Base-by-base conservation (phyloP, 2,113 vertebrate genomes). In the Megatriorchis doriae region DNA sequence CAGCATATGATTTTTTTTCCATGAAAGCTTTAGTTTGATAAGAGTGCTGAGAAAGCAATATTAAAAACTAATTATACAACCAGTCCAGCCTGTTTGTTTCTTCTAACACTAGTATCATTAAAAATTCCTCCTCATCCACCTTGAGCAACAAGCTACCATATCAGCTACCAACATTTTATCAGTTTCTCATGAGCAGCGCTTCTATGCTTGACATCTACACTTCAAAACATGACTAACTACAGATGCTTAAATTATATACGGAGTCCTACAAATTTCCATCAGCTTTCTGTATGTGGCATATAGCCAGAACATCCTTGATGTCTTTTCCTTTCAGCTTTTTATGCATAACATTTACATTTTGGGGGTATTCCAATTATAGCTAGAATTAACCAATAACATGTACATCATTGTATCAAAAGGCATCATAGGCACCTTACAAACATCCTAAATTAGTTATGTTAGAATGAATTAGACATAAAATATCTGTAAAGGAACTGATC, bases 381-480 rank as follows among this genome's bases (percentile, higher is more conserved):
- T 47, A 84, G 34, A 80, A 82, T 70, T 81, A 91, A 88, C 36
- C 40, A 87, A 81, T 18, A 91, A 38, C 19, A 62, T 5, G n/a
- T 81, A 77, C 53, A 87, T 17, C 65, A 77, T 42, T 77, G n/a
- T 62, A 96, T 66, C 93, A 85, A 88, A 88, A 82, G 21, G 45
- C 42, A 94, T 78, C 65, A 74, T 6, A 87, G 48, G 40, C 31
- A 94, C 13, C 23, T 61, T 62, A 86, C 10, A 85, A 93, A 90
- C 40, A 89, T 62, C 73, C 73, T 66, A 50, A 61, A 82, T 95
- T 93, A 97, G 91, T 87, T 91, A 38, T 66, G 83, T 97, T 97
- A 97, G 86, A 75, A 94, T 81, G 13, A 91, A 90, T 91, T 80
- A 91, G 77, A 65, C 4, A 78, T 11, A 79, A 82, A 94, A 32